Evolutionary conservation across 2,113 vertebrate species (phyloP).

Genomic region (Pandion haliaetus): DNA sequence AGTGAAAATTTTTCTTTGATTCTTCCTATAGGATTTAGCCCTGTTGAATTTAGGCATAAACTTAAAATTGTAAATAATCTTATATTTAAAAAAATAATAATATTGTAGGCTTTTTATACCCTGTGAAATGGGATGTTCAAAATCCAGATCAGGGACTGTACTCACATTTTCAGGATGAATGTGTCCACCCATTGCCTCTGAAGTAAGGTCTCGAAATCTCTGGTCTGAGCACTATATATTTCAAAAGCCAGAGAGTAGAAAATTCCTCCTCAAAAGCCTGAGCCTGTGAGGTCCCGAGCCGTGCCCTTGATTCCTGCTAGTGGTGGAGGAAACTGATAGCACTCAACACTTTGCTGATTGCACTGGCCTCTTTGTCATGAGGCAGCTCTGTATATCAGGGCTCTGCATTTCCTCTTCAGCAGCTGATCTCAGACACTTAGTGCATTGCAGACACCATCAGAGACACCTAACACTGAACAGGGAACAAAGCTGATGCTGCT

Average conservation of each 20-base stretch:
- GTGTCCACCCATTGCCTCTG: neutral
- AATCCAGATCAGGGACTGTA: neutral
- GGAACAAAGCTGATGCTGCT: neutral
- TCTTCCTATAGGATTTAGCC: neutral
- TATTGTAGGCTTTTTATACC: neutral
- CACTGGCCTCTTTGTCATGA: neutral
- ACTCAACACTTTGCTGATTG: neutral
- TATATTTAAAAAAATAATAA: neutral
- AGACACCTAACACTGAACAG: neutral
- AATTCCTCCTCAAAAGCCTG: neutral
- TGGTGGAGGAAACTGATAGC: accelerated
- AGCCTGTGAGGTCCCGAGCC: neutral
- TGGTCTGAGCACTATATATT: neutral
- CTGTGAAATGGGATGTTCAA: neutral
- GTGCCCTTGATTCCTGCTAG: neutral
- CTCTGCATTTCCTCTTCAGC: neutral
- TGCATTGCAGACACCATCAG: neutral
- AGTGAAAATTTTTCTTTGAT: neutral
- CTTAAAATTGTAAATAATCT: neutral
- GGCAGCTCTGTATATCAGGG: neutral
- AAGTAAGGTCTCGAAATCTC: neutral
- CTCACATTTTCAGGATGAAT: neutral
- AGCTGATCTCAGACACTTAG: neutral
- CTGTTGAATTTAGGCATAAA: neutral
- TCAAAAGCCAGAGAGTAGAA: neutral